A percentile compares a stretch with the other conserved stretches of the same genome.
phyloP scores from a whole-genome alignment of 2,113 vertebrate species.

The Spizaetus ornatus region DNA sequence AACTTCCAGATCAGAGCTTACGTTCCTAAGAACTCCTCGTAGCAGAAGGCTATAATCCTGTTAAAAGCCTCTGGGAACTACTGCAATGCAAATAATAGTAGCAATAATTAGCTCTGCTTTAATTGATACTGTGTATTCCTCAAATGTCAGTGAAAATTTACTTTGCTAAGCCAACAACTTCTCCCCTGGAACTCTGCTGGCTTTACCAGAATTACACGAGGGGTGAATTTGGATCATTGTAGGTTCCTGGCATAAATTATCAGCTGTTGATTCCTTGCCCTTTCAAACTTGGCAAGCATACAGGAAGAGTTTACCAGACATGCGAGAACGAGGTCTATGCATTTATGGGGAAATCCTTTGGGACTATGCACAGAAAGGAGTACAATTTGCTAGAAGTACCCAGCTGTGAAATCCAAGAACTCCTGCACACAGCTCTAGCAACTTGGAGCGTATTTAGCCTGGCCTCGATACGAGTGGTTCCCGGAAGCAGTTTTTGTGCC shows the following conservation, averaged over 20 bases:
- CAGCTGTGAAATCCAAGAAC: constrained; percentile 56
- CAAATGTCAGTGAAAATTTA: constrained; percentile 61
- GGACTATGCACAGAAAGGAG: constrained; percentile 26
- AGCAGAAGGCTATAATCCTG: constrained; percentile 39
- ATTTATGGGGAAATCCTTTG: constrained; percentile 28
- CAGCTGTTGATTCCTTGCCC: constrained; percentile 54
- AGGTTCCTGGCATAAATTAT: constrained; percentile 56
- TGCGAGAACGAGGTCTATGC: constrained; percentile 15
- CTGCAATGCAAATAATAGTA: constrained; percentile 64
- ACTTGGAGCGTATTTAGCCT: neutral
- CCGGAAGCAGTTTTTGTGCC: neutral
- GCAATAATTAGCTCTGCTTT: constrained; percentile 65
- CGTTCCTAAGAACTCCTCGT: neutral
- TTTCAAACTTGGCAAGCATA: constrained; percentile 60
- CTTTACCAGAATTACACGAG: constrained; percentile 49
- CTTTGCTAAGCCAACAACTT: constrained; percentile 54
- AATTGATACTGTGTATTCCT: constrained; percentile 64
- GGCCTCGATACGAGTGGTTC: neutral
- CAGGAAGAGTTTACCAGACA: constrained; percentile 57
- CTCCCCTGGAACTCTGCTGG: constrained; percentile 52
- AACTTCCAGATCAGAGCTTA: neutral
- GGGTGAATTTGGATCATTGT: constrained; percentile 56
- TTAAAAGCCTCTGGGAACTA: constrained; percentile 38
- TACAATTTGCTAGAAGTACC: constrained; percentile 48
- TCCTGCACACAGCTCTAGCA: neutral